phyloP scores from a whole-genome alignment of 2,888 invertebrate genomes.

The Drosophila leonis region DNA sequence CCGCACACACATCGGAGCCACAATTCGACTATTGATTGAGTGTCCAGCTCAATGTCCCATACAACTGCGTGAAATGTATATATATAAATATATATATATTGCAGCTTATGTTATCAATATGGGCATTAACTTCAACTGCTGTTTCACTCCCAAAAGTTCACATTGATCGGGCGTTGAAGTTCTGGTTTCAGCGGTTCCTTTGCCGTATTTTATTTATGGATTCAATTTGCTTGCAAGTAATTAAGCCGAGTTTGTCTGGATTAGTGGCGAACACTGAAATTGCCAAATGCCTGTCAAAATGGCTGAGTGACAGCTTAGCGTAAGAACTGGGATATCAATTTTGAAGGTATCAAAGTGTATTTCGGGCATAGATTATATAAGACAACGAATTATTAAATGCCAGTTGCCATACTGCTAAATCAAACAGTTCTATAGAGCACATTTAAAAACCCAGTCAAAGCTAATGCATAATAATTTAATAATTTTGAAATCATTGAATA shows the following conservation, averaged over 20 bases:
- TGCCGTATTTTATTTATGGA: slow-evolving; percentile 70
- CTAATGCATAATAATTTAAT: not conserved
- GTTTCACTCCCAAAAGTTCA: slow-evolving; percentile 14
- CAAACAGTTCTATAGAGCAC: not conserved
- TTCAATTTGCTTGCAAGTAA: slow-evolving; percentile 77
- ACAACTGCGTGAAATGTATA: slow-evolving; percentile 9
- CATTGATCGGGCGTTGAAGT: slow-evolving; percentile 54
- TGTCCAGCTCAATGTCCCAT: slow-evolving; percentile 5
- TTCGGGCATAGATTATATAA: not conserved
- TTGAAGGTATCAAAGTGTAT: not conserved
- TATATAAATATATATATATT: slow-evolving; percentile 39
- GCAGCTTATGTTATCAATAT: slow-evolving; percentile 78
- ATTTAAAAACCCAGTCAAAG: not conserved
- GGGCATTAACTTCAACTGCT: slow-evolving; percentile 52
- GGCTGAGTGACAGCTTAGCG: slow-evolving; percentile 38
- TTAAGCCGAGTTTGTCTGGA: slow-evolving; percentile 76
- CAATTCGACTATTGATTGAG: slow-evolving; percentile 51
- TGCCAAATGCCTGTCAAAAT: slow-evolving; percentile 53
- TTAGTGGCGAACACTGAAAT: slow-evolving; percentile 62
- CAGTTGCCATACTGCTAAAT: not conserved
- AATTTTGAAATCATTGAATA: not conserved
- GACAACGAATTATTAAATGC: not conserved
- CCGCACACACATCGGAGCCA: slow-evolving; percentile 30
- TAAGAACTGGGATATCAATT: not conserved
- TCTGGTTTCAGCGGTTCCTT: slow-evolving; percentile 51